These are phyloP conservation scores for Pachyramphus minor DNA, from an alignment of 2,113 vertebrate species.

Conservation along the genomic window DNA sequence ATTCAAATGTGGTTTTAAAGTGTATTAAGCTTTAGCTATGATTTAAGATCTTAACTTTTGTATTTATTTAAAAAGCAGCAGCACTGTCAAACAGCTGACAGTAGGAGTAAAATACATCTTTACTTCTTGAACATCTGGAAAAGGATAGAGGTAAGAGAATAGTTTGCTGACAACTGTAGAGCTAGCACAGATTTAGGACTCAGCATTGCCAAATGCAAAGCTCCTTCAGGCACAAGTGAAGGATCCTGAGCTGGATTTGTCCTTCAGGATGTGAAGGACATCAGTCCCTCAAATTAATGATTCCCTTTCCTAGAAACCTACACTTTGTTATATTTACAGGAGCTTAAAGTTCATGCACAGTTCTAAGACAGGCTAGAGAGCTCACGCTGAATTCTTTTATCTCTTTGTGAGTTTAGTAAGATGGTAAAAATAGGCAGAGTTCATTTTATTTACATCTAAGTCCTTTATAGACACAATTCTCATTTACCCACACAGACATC, in stretches of 20 bases:
- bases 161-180: slow-evolving; percentile 43
- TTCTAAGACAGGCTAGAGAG: not conserved
- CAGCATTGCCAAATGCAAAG: not conserved
- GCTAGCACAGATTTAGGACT: slow-evolving; percentile 32
- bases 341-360: not conserved
- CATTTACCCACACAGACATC: not conserved
- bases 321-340: not conserved
- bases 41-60: slow-evolving; percentile 9
- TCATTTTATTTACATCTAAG: not conserved
- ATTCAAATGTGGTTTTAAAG: not conserved
- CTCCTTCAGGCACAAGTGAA: not conserved
- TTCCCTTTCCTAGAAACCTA: not conserved
- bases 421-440: not conserved
- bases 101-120: slow-evolving; percentile 10
- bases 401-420: not conserved
- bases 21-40: not conserved
- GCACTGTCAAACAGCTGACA: slow-evolving; percentile 27
- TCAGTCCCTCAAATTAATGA: not conserved
- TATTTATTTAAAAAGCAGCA: slow-evolving; percentile 50
- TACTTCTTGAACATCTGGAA: slow-evolving; percentile 45
- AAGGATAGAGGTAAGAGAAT: not conserved
- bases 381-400: not conserved
- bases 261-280: not conserved
- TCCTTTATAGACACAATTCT: not conserved
- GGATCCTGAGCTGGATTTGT: slow-evolving; percentile 10